phyloP scores from a whole-genome alignment of 1,140 invertebrate species.

The Euglossa dilemma region DNA sequence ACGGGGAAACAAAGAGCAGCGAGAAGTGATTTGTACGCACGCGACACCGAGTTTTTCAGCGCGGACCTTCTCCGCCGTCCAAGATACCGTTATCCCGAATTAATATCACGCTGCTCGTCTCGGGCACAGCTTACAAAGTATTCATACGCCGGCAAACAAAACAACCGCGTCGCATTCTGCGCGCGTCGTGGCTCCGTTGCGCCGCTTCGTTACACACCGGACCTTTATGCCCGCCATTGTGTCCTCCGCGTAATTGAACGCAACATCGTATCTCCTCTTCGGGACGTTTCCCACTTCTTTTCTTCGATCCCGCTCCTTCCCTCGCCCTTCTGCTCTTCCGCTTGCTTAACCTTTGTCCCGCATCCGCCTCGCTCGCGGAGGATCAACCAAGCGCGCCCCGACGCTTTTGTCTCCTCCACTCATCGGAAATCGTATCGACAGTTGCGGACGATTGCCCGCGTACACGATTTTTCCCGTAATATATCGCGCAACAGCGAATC shows the following conservation, averaged over 20 bases:
- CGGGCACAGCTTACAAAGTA: constrained; percentile 28
- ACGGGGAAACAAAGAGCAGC: background rate
- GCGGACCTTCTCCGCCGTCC: background rate
- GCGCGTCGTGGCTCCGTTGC: background rate
- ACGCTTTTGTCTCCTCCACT: too few relatives aligned
- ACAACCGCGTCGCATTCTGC: constrained; percentile 55
- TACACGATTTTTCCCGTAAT: too few relatives aligned
- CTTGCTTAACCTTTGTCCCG: background rate
- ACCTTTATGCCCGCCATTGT: constrained; percentile 17
- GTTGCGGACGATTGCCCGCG: too few relatives aligned
- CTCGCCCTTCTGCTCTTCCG: background rate
- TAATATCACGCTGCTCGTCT: constrained; percentile 62
- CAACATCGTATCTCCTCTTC: constrained; percentile 54
- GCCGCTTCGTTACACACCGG: constrained; percentile 23
- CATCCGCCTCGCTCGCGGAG: too few relatives aligned
- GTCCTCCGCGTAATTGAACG: constrained; percentile 68
- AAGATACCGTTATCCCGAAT: constrained; percentile 64
- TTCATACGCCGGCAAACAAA: constrained; percentile 32
- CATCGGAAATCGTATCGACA: too few relatives aligned
- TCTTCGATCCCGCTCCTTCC: background rate
- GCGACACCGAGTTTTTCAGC: background rate
- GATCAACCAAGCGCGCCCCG: too few relatives aligned
- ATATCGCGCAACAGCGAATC: too few relatives aligned
- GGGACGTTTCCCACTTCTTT: background rate
- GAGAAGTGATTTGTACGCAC: constrained; percentile 6